Percentiles rank a stretch among this genome's conserved stretches.
These are phyloP conservation scores for Eurosta solidaginis DNA, from an alignment of 1,140 invertebrate genomes.

Conservation along the genomic window DNA sequence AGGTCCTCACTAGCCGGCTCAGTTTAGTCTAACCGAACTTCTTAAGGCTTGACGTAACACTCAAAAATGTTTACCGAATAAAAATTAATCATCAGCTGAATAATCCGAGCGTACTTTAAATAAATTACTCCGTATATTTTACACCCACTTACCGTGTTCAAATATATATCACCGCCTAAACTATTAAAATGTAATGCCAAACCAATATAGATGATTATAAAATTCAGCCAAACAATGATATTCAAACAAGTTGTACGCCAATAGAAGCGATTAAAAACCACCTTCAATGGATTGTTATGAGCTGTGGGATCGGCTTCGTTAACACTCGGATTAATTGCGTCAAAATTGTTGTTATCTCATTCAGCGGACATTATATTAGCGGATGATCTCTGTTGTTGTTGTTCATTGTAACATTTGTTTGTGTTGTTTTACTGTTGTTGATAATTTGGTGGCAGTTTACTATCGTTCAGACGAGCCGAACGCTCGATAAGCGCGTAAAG, in stretches of 20 bases:
- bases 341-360: not conserved
- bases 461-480: constrained; percentile 70
- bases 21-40: no score
- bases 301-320: constrained; percentile 35
- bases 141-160: constrained; percentile 63
- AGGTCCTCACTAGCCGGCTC: no score
- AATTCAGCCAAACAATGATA: constrained; percentile 71
- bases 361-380: not conserved
- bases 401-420: not conserved
- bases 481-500: constrained; percentile 69
- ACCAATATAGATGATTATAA: constrained; percentile 75
- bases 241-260: constrained; percentile 68
- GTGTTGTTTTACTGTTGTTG: constrained; percentile 61
- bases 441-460: constrained; percentile 65
- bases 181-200: constrained; percentile 71
- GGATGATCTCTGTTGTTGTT: not conserved
- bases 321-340: not conserved
- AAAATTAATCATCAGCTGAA: no score
- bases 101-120: no score
- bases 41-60: no score
- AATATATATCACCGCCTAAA: constrained; percentile 69
- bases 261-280: constrained; percentile 67
- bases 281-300: constrained; percentile 61
- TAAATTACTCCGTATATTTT: not conserved
- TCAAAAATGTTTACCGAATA: no score